Evolutionary conservation across 2,113 vertebrate genomes (phyloP), one percentile per base, ranked within the genome.

Genomic region (Protomyctophum bolini): DNA sequence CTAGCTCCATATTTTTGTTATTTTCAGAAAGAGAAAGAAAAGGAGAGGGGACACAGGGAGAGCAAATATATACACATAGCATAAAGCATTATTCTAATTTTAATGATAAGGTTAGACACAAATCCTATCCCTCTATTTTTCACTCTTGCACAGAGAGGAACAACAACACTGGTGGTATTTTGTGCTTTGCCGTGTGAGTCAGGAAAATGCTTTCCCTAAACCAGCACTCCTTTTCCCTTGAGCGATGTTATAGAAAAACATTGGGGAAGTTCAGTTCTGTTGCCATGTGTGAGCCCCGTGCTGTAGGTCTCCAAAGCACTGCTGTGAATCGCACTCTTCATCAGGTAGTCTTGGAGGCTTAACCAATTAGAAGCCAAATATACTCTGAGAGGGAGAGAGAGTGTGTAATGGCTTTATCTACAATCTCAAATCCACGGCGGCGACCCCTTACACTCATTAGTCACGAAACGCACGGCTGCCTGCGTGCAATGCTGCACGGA

Each of bases 351-450:
- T 72, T 73, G 77, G 52, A 2, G 72, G 66, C 79, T 88, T 76
- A 83, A 73, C 56, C 81, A 82, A 89, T 87, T 74, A 87, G 85
- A 84, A 84, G 54, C 64, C 63, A 80, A 89, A 89, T 78, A 79
- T 76, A 87, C 79, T 79, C 10, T 6, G 52, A 72, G 60, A 70
- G 63, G 56, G 56, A 51, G 33, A 41, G 33, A 41, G 33, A 41
- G 33, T 41, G 33, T 4, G 33, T 41, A 69, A 77, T 71, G 57
- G 73, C 68, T 84, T 82, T 79, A 75, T 81, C 72, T 79, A 71
- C 85, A 82, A 63, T 82, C 33, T 41, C 80, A 67, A 83, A 80
- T 63, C 33, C 33, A 41, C 73, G 76, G 77, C 67, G 76, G n/a
- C 62, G 70, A 84, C 79, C 82, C 72, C 41, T 11, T 72, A 70